phyloP scores from a whole-genome alignment of 2,888 invertebrate genomes.

The Meta bourneti region DNA sequence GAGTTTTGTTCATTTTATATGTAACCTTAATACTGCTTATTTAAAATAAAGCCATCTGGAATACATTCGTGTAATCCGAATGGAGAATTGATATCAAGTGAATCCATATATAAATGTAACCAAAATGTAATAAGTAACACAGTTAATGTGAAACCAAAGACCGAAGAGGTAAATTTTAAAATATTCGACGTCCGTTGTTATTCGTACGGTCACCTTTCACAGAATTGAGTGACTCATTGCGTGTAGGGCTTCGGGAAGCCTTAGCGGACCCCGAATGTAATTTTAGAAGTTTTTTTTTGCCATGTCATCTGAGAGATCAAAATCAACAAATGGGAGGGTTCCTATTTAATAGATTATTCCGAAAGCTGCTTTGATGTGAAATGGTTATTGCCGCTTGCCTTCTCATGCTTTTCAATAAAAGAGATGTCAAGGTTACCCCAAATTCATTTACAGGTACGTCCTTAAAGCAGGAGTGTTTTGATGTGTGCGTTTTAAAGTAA shows the following conservation, averaged over 20 bases:
- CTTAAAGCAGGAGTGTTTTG: background rate
- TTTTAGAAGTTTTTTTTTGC: background rate
- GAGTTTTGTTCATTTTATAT: no score
- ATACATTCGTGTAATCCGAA: no score
- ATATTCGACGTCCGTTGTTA: no score
- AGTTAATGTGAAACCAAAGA: no score
- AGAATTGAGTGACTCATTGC: background rate
- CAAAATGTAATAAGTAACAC: no score
- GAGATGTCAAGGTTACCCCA: background rate
- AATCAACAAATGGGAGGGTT: background rate
- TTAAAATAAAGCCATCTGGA: no score
- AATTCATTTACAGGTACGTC: background rate
- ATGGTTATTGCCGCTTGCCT: background rate
- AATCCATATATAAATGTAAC: no score
- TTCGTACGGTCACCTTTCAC: background rate
- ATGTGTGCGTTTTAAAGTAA: background rate
- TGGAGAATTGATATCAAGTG: no score
- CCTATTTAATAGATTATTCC: background rate
- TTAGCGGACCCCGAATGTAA: background rate
- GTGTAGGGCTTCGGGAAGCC: background rate
- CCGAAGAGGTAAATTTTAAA: no score
- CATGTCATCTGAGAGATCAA: background rate
- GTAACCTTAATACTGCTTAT: no score
- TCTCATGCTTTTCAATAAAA: background rate
- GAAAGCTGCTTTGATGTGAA: background rate